Base-by-base conservation (phyloP, 2,797 vertebrate species). In the Chaenodraco wilsoni region DNA sequence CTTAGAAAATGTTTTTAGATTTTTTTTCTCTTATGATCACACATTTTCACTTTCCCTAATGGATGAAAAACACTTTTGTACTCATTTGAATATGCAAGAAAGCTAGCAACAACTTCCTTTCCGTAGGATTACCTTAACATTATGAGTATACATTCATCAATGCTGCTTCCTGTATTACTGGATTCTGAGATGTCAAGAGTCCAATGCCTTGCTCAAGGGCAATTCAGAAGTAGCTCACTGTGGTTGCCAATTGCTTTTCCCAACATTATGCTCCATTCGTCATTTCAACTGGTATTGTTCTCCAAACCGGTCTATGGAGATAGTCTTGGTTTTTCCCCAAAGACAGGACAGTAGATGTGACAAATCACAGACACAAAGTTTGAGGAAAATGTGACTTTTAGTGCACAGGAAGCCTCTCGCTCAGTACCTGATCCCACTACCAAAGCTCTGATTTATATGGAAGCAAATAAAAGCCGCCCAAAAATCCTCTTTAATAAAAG, bases 401-500 rank as follows among this genome's bases (percentile, higher is more conserved):
- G 12, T 14, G 56, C 52, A 75, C 51, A 50, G 43, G 33, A 72
- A 76, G 55, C 56, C 23, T 69, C 54, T 43, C 2, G 3, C 23
- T 40, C 50, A 67, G 46, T 58, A 69, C 64, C 58, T 74, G 76
- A 76, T 74, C 75, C 50, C 31, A 44, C 27, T 13, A 19, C 66
- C 49, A 76, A 33, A 71, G 52, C 72, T 77, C 40, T 48, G 81
- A 79, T 79, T 89, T 84, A 67, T 21, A 60, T 19, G 44, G 73
- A 80, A 71, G 86, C 2, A 5, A 69, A 88, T 78, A 61, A 83
- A 78, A 83, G 72, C 69, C 3, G 4, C 55, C 31, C 12, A 57
- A 68, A 77, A 86, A 75, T 65, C 67, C 37, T 69, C 49, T 76
- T 74, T 85, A 87, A 89, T 70, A 82, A 70, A 79, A 84, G 68